Evolutionary conservation across 2,888 invertebrate species (phyloP).

Genomic region (Caenorhabditis afra): DNA sequence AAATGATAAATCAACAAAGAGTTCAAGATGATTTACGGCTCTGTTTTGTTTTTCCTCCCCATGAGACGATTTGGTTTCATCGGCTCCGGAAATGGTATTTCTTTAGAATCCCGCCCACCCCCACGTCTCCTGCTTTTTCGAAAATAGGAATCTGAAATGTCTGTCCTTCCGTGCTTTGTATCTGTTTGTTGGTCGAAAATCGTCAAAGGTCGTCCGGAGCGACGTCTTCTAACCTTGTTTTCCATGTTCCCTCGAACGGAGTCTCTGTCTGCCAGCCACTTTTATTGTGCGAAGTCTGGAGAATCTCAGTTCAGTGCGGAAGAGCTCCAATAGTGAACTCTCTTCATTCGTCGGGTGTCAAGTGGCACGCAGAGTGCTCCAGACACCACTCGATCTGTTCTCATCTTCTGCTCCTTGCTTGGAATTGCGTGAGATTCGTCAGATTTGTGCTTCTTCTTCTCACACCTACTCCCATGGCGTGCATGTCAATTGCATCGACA

Average conservation of each 20-base stretch:
- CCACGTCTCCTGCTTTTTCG: no score
- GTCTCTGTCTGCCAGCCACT: no score
- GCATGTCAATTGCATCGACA: slow-evolving; percentile 46
- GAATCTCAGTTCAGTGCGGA: no score
- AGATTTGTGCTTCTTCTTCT: slow-evolving; percentile 38
- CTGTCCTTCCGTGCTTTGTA: no score
- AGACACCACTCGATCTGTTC: slow-evolving; percentile 35
- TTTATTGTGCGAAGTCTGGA: no score
- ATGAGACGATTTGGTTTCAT: not conserved
- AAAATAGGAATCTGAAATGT: no score
- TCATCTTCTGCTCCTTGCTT: slow-evolving; percentile 8
- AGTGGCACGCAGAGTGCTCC: slow-evolving; percentile 42
- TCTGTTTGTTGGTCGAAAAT: no score
- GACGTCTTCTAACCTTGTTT: no score
- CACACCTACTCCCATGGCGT: slow-evolving; percentile 39
- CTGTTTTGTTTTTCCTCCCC: not conserved
- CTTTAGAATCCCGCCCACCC: not conserved
- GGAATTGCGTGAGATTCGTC: slow-evolving; percentile 44
- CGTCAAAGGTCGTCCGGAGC: no score
- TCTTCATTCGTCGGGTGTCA: slow-evolving; percentile 32
- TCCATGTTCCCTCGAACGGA: no score
- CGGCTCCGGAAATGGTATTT: not conserved
- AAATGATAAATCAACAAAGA: slow-evolving; percentile 26
- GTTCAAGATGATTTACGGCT: slow-evolving; percentile 35
- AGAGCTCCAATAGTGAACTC: not conserved